Evolutionary conservation across 2,888 invertebrate species (phyloP).

Genomic region (Marasmarcha lunaedactyla): DNA sequence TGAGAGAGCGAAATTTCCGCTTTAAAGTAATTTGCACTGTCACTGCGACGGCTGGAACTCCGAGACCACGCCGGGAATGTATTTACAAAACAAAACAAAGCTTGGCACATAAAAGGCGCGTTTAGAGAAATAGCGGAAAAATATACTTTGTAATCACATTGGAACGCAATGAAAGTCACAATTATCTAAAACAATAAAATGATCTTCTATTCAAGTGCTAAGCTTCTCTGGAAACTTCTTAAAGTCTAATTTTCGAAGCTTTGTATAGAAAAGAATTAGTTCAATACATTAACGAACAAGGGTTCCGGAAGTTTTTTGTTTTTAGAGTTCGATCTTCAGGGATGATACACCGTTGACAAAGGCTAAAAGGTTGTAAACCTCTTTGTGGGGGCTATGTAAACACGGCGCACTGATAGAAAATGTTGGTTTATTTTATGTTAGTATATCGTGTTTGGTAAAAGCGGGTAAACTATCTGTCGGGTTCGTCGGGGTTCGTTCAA

Average conservation of each 20-base stretch:
- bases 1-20: constrained; percentile 41
- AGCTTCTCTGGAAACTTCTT: not conserved
- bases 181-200: no score
- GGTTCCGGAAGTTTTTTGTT: not conserved
- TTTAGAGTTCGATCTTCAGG: not conserved
- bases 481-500: not conserved
- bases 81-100: constrained; percentile 52
- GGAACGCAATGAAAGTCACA: no score
- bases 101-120: constrained; percentile 45
- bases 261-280: not conserved
- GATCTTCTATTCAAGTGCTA: not conserved
- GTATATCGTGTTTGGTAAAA: not conserved
- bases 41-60: constrained; percentile 22
- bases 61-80: constrained; percentile 19
- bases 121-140: constrained; percentile 18
- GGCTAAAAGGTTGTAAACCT: constrained; percentile 1
- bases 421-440: constrained; percentile 1
- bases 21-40: constrained; percentile 59
- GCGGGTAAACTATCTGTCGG: constrained; percentile 1
- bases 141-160: no score
- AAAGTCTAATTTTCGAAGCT: not conserved
- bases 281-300: not conserved
- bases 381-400: not conserved
- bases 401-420: not conserved
- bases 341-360: constrained; percentile 1